Conservation (phyloP, 2,888 invertebrate species). For the Tipula vernalis region DNA sequence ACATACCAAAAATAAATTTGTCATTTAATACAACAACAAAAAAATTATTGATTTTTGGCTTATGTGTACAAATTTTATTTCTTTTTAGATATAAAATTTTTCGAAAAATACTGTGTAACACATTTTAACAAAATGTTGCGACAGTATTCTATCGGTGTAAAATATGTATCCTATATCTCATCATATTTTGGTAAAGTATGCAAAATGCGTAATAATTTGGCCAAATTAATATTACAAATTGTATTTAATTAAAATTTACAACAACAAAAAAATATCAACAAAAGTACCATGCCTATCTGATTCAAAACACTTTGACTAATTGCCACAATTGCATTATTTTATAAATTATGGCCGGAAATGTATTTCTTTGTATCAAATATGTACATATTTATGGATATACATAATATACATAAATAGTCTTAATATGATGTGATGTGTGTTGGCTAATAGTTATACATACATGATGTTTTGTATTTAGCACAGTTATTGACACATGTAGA, state of each 20-base stretch:
- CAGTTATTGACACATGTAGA: not conserved
- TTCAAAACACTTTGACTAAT: not conserved
- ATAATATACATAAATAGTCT: no score
- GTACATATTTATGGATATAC: not conserved
- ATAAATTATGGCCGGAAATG: not conserved
- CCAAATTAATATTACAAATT: not conserved
- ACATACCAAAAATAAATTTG: not conserved
- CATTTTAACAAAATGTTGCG: not conserved
- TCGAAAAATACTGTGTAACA: not conserved
- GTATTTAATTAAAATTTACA: no score
- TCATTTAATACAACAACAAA: not conserved
- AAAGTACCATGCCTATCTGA: not conserved
- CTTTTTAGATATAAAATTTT: not conserved
- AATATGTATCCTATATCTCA: not conserved
- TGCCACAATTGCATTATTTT: not conserved
- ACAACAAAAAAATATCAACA: not conserved
- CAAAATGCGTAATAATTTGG: not conserved
- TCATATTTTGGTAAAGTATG: not conserved
- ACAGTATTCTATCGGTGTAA: not conserved
- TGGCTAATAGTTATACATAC: not conserved
- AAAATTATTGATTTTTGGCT: not conserved
- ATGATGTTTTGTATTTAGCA: not conserved
- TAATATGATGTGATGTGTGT: not conserved
- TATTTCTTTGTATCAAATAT: not conserved
- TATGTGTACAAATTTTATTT: not conserved